Evolutionary conservation across 2,888 invertebrate species (phyloP).

Genomic region (Hirtodrosophila cameraria): DNA sequence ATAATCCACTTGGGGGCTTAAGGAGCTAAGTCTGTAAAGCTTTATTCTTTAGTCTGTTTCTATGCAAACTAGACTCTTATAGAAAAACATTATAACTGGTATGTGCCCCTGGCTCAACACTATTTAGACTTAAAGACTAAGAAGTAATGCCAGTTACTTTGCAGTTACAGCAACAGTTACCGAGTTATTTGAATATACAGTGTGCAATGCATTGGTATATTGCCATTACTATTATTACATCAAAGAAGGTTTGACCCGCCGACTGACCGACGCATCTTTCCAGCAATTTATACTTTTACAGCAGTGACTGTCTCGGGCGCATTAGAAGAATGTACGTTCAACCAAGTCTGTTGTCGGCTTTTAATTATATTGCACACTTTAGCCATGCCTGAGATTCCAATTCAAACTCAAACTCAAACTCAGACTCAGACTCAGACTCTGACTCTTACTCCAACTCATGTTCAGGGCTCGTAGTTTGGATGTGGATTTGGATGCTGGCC

Average conservation of each 20-base stretch:
- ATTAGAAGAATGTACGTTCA: constrained; percentile 67
- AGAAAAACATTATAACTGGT: no score
- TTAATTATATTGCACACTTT: constrained; percentile 83
- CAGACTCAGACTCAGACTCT: constrained; percentile 24
- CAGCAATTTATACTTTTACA: constrained; percentile 72
- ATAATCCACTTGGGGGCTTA: no score
- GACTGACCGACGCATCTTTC: constrained; percentile 26
- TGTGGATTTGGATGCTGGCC: constrained; percentile 44
- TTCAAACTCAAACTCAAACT: constrained; percentile 33
- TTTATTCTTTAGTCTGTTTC: no score
- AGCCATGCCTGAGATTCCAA: constrained; percentile 50
- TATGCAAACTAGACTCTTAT: no score
- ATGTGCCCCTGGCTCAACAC: no score
- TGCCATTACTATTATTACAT: constrained; percentile 65
- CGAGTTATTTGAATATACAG: constrained; percentile 4
- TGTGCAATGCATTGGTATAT: constrained; percentile 12
- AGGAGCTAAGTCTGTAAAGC: no score
- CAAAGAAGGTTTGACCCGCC: constrained; percentile 61
- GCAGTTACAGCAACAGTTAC: background rate
- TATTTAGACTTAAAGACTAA: background rate
- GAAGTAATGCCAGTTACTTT: background rate
- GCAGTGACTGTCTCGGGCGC: constrained; percentile 60
- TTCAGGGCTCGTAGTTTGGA: constrained; percentile 30
- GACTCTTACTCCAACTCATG: constrained; percentile 9
- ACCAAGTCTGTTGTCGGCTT: constrained; percentile 81